phyloP scores from a whole-genome alignment of 2,888 invertebrate genomes.

The Drosophila picticornis region DNA sequence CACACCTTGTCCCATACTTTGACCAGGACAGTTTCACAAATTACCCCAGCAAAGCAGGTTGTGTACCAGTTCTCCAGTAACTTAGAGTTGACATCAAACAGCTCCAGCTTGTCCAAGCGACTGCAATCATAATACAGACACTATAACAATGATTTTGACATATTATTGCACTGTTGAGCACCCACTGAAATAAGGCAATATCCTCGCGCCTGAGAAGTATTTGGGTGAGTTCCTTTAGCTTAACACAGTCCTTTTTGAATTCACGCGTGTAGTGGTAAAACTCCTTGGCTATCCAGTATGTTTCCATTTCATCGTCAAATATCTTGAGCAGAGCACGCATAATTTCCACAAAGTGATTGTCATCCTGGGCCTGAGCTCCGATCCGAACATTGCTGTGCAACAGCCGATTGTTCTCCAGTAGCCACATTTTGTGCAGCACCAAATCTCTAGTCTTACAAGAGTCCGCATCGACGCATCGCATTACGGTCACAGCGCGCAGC shows the following conservation, averaged over 20 bases:
- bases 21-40: conserved; percentile 91
- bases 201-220: conserved; percentile 92
- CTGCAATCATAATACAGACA: conserved; percentile 81
- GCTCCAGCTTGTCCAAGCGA: conserved; percentile 88
- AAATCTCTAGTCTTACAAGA: conserved; percentile 87
- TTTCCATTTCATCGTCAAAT: conserved; percentile 91
- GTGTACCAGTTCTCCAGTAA: conserved; percentile 93
- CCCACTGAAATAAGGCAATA: conserved; percentile 88
- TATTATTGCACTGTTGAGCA: background rate
- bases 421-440: conserved; percentile 92
- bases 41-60: conserved; percentile 92
- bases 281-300: conserved; percentile 93
- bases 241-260: conserved; percentile 88
- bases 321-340: conserved; percentile 90
- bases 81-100: conserved; percentile 87
- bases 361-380: conserved; percentile 83
- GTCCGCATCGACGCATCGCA: conserved; percentile 89
- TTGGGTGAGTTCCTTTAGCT: conserved; percentile 89
- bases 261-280: conserved; percentile 90
- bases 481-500: conserved; percentile 89
- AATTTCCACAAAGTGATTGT: conserved; percentile 88
- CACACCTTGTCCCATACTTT: conserved; percentile 96
- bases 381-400: conserved; percentile 59
- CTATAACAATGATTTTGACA: background rate
- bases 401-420: conserved; percentile 89